Evolutionary conservation across 2,113 vertebrate genomes (phyloP), one percentile per base, ranked within the genome.

Genomic region (Tupaia tana): DNA sequence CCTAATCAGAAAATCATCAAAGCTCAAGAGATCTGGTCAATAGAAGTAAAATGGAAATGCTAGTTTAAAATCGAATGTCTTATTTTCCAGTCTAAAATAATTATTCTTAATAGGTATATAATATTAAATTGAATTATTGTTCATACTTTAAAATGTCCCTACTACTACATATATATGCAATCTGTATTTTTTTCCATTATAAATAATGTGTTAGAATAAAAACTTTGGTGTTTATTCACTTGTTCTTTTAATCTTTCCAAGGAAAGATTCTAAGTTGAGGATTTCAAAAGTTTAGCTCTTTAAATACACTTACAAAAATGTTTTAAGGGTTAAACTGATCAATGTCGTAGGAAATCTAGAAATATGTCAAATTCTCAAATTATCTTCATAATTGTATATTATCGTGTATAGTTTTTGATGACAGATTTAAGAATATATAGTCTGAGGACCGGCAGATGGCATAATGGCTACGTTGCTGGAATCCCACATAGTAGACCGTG

Each of bases 231-330:
- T 75, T 54, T 24, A 56, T 24, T 92, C 89, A 77, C 56, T 69
- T 80, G 93, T 88, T 56, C 77, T 61, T 96, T 86, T 86, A 63
- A 58, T 59, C 22, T 89, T 81, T 82, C 27, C 63, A 70, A 86
- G 70, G 27, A 70, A 92, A 81, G 34, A 89, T 61, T 91, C 14
- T 1, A 91, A 43, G 13, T 78, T 90, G 90, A 94, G 20, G 15
- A 85, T 85, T 74, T 43, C 25, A 80, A 80, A 64, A 74, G 20
- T 19, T 8, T 86, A 56, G 27, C 20, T 89, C 56, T 94, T 71
- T 92, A 86, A 85, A 86, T 66, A 71, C 69, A 70, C 43, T 43
- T 69, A 64, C 12, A 43, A 74, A 64, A n/a, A 9, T 11, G 1
- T 64, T 82, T 88, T 56, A 88, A 79, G 7, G 4, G 73, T 6